Evolutionary conservation across 2,113 vertebrate genomes (phyloP), one percentile per base, ranked within the genome.

Genomic region (Forbesichthys agassizii): DNA sequence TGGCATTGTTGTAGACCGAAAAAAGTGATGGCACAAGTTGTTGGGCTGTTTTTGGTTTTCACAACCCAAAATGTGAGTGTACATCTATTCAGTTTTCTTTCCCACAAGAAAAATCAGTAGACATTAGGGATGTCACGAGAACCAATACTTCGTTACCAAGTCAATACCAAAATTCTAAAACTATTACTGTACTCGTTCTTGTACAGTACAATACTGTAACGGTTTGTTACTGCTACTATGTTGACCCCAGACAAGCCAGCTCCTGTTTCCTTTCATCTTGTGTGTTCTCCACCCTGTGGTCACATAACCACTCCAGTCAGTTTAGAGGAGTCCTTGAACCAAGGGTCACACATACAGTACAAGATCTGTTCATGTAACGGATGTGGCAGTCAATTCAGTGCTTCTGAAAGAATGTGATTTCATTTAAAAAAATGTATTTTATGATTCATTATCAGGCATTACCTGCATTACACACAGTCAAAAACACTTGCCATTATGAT

Each of bases 301-400:
- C 72, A 62, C 51, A 42, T 1, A 48, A 51, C 69, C 64, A 71
- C 14, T 57, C 57, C 68, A 33, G 56, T 64, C 68, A 62, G 27
- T 64, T 53, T 57, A 47, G 53, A 61, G 59, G 53, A 61, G 59
- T 47, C 62, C 65, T 64, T 1, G 27, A 27, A 27, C 2, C 27
- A 27, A 13, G 53, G 71, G 61, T 61, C 53, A n/a, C 69, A 16
- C 12, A 14, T 27, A 36, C 58, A 49, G 64, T 14, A 27, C 27
- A 27, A 27, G 1, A n/a, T 66, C 58, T 68, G 36, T n/a, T 78
- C 51, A 48, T 10, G 60, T 27, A 65, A 61, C 42, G 27, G 12
- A 12, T 52, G 11, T 42, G 27, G 27, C 27, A 3, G 27, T 27
- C 27, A 20, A 36, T 11, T 11, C 5, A 2, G 12, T 67, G 56